Evolutionary conservation across 2,888 invertebrate genomes (phyloP), one percentile per base, ranked within the genome.

Genomic region (Pyrochroa serraticornis): DNA sequence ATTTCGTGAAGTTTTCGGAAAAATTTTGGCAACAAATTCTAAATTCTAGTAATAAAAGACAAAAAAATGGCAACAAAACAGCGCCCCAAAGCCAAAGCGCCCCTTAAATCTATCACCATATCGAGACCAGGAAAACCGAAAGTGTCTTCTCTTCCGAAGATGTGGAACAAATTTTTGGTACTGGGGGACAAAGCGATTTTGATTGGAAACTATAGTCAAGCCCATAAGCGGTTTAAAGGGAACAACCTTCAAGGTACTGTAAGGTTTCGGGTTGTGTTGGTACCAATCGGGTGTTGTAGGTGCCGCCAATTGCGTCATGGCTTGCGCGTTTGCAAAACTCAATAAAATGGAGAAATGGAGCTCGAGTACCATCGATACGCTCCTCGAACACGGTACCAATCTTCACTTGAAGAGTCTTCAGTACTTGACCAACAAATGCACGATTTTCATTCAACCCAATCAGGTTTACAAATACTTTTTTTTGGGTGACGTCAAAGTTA

Each of bases 341-440:
- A 82, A 80, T 69, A 82, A 82, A 58, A 83, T 84, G 43, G 80
- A 82, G 49, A 80, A 80, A 47, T 88, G 88, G 88, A 82, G 82
- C 0, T 80, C 81, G 71, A 81, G 81, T 56, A 79, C 84, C 2
- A 67, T 88, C 1, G 86, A 87, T 66, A 79, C 80, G 60, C 77
- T 85, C 14, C 67, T 85, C 1, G 79, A 82, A 7, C 77, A 82
- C 43, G 85, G 85, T 0, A 82, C 84, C 64, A 73, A 76, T 38
- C 82, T 85, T 76, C 84, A 76, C 57, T n/a, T 63, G 2, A 67
- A 67, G 32, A 78, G 74, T 48, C 54, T 70, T 6, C 59, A 67
- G 46, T 65, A 73, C 36, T 64, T 54, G 1, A 48, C 64, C 32
- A 66, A 70, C 32, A 69, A 65, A 12, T 66, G 66, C 48, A 64